Percentiles rank a stretch among this genome's conserved stretches.
Conservation (phyloP, 2,888 invertebrate genomes). For the Physocephala rufipes region DNA sequence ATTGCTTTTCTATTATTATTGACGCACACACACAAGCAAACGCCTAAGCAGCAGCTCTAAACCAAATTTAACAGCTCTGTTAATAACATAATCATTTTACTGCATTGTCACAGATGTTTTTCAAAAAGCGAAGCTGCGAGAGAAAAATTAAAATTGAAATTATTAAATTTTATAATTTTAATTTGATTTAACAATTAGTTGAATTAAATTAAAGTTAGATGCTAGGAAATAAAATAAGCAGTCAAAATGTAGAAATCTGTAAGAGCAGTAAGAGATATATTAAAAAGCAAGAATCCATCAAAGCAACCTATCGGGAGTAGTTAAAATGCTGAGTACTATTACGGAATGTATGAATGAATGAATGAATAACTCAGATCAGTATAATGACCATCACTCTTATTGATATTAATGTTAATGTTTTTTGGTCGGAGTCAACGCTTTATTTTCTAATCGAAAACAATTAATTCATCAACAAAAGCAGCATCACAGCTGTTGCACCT, state of each 20-base stretch:
- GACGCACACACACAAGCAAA: neutral
- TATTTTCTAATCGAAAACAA: constrained; percentile 26
- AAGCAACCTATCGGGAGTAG: too few species aligned
- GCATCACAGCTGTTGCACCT: constrained; percentile 17
- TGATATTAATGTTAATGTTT: neutral
- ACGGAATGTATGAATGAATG: too few species aligned
- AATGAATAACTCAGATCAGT: too few species aligned
- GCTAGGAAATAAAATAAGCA: too few species aligned
- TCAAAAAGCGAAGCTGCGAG: neutral
- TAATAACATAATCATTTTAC: neutral
- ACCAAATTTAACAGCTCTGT: neutral
- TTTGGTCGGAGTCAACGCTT: constrained; percentile 3
- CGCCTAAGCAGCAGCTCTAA: neutral
- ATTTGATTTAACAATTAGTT: neutral
- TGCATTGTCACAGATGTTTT: neutral
- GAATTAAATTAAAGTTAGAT: too few species aligned
- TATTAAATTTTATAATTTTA: neutral
- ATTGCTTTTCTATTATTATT: neutral
- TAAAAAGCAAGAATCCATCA: too few species aligned
- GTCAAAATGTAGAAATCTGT: too few species aligned
- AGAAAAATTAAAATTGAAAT: neutral
- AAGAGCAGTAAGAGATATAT: too few species aligned
- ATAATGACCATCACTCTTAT: neutral
- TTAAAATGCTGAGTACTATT: too few species aligned
- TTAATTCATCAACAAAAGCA: neutral